Evolutionary conservation across 2,797 vertebrate species (phyloP).

Genomic region (Danio aesculapii): DNA sequence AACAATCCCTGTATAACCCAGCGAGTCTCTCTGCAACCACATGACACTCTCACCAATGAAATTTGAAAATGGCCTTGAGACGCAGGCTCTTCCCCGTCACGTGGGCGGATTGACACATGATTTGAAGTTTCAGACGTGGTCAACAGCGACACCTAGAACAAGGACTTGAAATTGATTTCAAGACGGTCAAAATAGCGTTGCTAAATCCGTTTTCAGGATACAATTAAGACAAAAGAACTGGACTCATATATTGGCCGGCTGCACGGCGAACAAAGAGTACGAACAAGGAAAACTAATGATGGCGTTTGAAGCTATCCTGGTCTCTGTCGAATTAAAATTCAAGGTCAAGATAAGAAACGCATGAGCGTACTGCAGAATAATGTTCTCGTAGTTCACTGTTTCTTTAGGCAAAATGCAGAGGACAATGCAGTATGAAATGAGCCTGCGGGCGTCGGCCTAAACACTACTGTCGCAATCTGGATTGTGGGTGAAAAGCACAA

Average conservation of each 20-base stretch:
- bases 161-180: constrained; percentile 82
- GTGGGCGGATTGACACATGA: constrained; percentile 76
- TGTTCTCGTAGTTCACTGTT: constrained; percentile 7
- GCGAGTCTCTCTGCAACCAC: constrained; percentile 96
- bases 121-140: constrained; percentile 84
- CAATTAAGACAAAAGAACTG: constrained; percentile 46
- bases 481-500: not conserved
- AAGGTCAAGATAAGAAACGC: constrained; percentile 53
- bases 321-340: constrained; percentile 20
- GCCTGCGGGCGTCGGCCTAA: not conserved
- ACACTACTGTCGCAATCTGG: not conserved
- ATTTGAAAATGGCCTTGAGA: constrained; percentile 99
- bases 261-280: not conserved
- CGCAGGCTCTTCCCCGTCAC: constrained; percentile 88
- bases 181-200: constrained; percentile 52
- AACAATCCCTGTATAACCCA: constrained; percentile 97
- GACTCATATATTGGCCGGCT: not conserved
- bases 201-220: constrained; percentile 32
- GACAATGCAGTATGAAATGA: not conserved
- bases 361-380: not conserved
- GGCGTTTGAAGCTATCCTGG: not conserved
- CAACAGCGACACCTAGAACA: constrained; percentile 96
- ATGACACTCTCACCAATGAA: constrained; percentile 99
- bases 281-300: not conserved
- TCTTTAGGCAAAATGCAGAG: constrained; percentile 13